Evolutionary conservation across 2,888 invertebrate species (phyloP).

Genomic region (Nudaria mundana): DNA sequence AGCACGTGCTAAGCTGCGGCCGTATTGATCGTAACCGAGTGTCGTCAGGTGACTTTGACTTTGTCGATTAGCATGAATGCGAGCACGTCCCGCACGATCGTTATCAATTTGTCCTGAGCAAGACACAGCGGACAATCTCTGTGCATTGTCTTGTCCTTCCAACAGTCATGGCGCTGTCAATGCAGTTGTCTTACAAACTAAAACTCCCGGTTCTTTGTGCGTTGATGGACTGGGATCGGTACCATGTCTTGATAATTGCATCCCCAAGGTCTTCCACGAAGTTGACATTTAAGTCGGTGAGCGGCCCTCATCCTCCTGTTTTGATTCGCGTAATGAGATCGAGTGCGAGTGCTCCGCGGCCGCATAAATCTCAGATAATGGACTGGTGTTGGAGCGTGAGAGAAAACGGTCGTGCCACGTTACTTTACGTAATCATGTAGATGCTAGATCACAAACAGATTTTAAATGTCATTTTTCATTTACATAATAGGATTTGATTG

Average conservation of each 20-base stretch:
- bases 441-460: conserved; percentile 38
- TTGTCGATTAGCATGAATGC: conserved; percentile 65
- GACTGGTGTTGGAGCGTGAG: conserved; percentile 67
- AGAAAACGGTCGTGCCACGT: conserved; percentile 69
- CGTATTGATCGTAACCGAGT: conserved; percentile 59
- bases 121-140: conserved; percentile 48
- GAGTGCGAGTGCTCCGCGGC: conserved; percentile 59
- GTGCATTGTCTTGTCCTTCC: conserved; percentile 68
- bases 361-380: conserved; percentile 71
- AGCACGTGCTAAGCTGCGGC: conserved; percentile 76
- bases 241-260: conserved; percentile 67
- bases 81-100: conserved; percentile 54
- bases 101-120: conserved; percentile 69
- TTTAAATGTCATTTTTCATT: no score
- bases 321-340: conserved; percentile 71
- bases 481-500: no score
- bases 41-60: conserved; percentile 64
- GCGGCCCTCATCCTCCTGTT: conserved; percentile 50
- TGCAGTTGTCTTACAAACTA: conserved; percentile 50
- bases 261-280: conserved; percentile 63
- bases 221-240: conserved; percentile 55
- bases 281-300: conserved; percentile 68
- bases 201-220: conserved; percentile 54
- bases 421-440: conserved; percentile 67
- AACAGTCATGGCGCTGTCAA: conserved; percentile 50